Conservation (phyloP, 2,113 vertebrate species). For the Entosphenus tridentatus region DNA sequence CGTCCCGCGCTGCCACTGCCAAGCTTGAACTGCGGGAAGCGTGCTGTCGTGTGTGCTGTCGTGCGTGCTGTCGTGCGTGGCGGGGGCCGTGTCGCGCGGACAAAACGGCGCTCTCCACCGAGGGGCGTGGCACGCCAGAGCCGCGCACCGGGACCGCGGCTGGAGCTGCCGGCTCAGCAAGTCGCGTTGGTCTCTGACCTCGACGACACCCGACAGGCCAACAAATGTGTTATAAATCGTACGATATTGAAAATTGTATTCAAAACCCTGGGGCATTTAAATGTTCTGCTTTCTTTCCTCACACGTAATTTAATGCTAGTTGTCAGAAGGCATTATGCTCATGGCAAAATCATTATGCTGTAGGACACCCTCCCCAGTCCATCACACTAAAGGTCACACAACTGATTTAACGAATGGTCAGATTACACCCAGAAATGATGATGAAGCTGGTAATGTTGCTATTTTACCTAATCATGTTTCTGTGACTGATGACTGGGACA, state of each 20-base stretch:
- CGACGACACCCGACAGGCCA: too few relatives aligned
- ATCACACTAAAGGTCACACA: slow-evolving; percentile 6
- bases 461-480: slow-evolving; percentile 5
- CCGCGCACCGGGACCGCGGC: too few relatives aligned
- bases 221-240: too few relatives aligned
- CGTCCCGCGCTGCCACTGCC: too few relatives aligned
- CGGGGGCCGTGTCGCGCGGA: too few relatives aligned
- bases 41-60: too few relatives aligned
- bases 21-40: too few relatives aligned
- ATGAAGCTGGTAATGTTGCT: slow-evolving; percentile 6
- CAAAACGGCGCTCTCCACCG: too few relatives aligned
- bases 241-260: neutral
- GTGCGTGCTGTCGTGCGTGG: too few relatives aligned
- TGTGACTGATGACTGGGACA: slow-evolving; percentile 5
- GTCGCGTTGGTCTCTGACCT: too few relatives aligned
- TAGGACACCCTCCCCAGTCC: neutral
- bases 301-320: neutral
- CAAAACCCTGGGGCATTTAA: slow-evolving; percentile 1
- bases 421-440: slow-evolving; percentile 6
- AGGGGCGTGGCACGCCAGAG: too few relatives aligned
- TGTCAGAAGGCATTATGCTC: slow-evolving; percentile 3
- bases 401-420: slow-evolving; percentile 6
- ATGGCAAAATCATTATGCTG: slow-evolving; percentile 3
- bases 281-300: slow-evolving; percentile 6
- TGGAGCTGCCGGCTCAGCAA: too few relatives aligned